Conservation (phyloP, 2,888 invertebrate genomes). For the Limnephilus rhombicus region DNA sequence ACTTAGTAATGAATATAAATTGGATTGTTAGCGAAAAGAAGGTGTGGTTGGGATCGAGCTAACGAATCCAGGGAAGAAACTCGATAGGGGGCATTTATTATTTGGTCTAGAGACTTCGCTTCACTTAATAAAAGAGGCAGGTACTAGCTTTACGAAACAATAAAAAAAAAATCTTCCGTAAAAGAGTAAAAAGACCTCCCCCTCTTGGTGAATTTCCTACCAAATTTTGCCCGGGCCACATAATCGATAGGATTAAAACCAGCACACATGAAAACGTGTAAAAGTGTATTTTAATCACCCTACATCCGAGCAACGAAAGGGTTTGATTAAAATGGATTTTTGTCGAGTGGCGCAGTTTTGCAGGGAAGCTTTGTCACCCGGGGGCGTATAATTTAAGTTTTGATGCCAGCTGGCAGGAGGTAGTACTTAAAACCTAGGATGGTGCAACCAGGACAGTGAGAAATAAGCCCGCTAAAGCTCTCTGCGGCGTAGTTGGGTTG, state of each 20-base stretch:
- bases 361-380: neutral
- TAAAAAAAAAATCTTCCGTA: conserved; percentile 2
- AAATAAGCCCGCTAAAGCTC: neutral
- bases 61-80: neutral
- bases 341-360: neutral
- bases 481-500: neutral
- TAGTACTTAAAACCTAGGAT: neutral
- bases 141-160: conserved; percentile 24
- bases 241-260: neutral
- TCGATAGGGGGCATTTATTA: conserved; percentile 25
- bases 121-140: conserved; percentile 32
- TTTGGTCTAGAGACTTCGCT: conserved; percentile 25
- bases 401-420: conserved; percentile 4
- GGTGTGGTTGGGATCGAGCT: neutral
- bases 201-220: neutral
- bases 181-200: conserved; percentile 7
- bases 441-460: neutral
- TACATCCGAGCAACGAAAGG: neutral
- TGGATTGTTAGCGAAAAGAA: neutral
- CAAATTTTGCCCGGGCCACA: neutral
- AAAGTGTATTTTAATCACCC: neutral
- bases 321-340: neutral
- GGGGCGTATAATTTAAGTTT: neutral
- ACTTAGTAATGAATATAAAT: conserved; percentile 16
- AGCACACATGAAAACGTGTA: neutral